phyloP scores from a whole-genome alignment of 2,113 vertebrate species.

The Meles meles region DNA sequence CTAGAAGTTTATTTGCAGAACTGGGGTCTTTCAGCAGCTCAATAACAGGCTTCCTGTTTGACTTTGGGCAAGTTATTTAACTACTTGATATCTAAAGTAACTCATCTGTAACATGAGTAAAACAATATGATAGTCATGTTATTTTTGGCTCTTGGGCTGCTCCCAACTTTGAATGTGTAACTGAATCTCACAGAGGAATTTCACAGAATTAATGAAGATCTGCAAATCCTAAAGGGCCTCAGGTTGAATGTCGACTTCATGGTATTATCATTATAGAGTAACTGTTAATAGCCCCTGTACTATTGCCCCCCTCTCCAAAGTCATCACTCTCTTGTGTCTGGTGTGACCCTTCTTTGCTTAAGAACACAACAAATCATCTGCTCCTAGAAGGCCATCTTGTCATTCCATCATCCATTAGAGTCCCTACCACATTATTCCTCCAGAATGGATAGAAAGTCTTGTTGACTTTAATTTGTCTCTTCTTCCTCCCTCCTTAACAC shows the following conservation, averaged over 20 bases:
- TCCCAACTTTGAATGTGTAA: constrained; percentile 58
- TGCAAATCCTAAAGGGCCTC: not conserved
- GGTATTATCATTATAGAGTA: not conserved
- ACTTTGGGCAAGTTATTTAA: constrained; percentile 70
- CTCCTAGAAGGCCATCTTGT: not conserved
- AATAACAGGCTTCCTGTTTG: constrained; percentile 71
- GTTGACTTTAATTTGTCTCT: not conserved
- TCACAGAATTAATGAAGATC: constrained; percentile 57
- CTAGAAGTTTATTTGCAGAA: constrained; percentile 74
- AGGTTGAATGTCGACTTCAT: not conserved
- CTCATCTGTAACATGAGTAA: constrained; percentile 69
- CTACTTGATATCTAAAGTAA: constrained; percentile 68
- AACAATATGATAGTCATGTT: constrained; percentile 67
- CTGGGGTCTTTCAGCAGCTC: constrained; percentile 66
- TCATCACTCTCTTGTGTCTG: constrained; percentile 7
- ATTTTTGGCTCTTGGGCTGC: constrained; percentile 63
- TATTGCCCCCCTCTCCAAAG: not conserved
- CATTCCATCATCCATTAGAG: not conserved
- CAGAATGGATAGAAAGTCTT: not conserved
- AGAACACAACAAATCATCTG: not conserved
- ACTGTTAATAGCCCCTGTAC: not conserved
- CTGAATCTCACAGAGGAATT: constrained; percentile 59
- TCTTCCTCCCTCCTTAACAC: not conserved
- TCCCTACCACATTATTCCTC: not conserved
- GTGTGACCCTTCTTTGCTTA: not conserved